Evolutionary conservation across 1,140 invertebrate species (phyloP), one percentile per base, ranked within the genome.

Genomic region (Hyphantria cunea): DNA sequence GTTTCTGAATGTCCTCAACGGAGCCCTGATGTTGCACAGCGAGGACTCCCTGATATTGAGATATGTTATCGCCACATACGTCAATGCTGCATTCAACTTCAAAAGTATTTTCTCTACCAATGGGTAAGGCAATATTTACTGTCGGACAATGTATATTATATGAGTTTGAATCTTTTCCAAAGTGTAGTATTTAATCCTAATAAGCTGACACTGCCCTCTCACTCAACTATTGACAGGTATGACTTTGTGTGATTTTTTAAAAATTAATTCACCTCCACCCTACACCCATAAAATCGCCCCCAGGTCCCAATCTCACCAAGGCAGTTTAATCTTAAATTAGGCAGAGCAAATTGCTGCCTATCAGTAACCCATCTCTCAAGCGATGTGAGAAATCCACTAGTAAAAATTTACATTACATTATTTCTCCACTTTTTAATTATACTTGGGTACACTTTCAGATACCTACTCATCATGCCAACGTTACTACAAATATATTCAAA

Each of bases 41-140:
- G 98, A 99, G 91, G 98, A 99, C 87, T 96, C 97, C 0, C 95
- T 97, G 58, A 98, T 99, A 74, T 93, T 99, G 25, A 92, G 99
- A 82, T 97, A 98, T 81, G 98, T 99, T 31, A 96, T 99, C 86
- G 97, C 98, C 0, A 98, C 98, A 0, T 99, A 98, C 76, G 97
- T 99, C 55, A 99, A 99, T 88, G 98, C 98, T 2, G 97, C 97
- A 2, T 97, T 98, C 69, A 98, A 99, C 92, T 99, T 99, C 84
- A 99, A 99, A 89, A 99, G 99, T 80, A 98, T 99, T 51, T 99
- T 99, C 89, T 98, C 98, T 6, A 98, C 97, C 5, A 99, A 99
- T 88, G 98, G 98, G 94, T 96, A 91, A 75, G 86, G 8, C 2
- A n/a, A 39, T 0, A 39, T 39, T 10, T 86, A 25, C 5, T 25